phyloP scores from a whole-genome alignment of 2,797 vertebrate species.

The Melanotaenia nigrans region DNA sequence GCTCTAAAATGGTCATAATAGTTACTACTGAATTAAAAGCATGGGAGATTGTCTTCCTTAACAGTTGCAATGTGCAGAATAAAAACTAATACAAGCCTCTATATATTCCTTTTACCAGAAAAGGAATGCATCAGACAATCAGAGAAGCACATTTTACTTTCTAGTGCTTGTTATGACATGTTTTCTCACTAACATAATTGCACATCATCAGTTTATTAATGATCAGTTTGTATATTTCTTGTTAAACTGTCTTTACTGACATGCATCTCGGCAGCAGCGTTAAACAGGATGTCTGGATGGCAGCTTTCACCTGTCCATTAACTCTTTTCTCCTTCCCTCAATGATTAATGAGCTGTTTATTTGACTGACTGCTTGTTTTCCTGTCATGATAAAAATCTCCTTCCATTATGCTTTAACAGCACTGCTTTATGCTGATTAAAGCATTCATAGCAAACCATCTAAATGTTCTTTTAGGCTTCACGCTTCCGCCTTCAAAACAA shows the following conservation, averaged over 20 bases:
- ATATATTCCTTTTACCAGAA: background rate
- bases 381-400: slow-evolving; percentile 23
- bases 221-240: background rate
- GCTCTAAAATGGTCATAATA: background rate
- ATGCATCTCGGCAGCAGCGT: background rate
- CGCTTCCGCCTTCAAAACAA: background rate
- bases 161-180: background rate
- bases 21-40: background rate
- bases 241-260: slow-evolving; percentile 5
- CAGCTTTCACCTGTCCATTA: slow-evolving; percentile 28
- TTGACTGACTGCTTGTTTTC: slow-evolving; percentile 31
- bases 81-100: too few relatives aligned
- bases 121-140: slow-evolving; percentile 8
- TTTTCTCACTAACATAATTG: slow-evolving; percentile 3
- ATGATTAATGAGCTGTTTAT: slow-evolving; percentile 38
- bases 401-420: slow-evolving; percentile 19
- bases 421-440: slow-evolving; percentile 1
- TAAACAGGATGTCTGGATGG: slow-evolving; percentile 30
- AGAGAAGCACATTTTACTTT: background rate
- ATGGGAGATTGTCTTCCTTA: background rate
- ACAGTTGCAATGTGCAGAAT: background rate
- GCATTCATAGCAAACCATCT: background rate
- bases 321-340: slow-evolving; percentile 29
- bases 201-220: background rate
- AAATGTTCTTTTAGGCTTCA: background rate